phyloP scores from a whole-genome alignment of 2,797 vertebrate species.

The Scolopax rusticola region DNA sequence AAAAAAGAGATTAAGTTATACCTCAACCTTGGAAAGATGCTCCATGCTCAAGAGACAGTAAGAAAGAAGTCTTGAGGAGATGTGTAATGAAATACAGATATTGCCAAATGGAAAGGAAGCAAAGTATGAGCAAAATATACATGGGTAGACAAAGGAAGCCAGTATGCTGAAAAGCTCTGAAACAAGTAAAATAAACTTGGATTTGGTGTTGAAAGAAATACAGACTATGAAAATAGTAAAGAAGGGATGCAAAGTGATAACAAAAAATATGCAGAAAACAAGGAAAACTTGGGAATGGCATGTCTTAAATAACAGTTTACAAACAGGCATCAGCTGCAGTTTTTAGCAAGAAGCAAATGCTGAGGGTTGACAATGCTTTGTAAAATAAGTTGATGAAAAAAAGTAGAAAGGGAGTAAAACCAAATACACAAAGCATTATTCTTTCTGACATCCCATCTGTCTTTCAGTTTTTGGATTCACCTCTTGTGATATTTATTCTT shows the following conservation, averaged over 20 bases:
- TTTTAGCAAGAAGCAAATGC: background rate
- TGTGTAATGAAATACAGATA: background rate
- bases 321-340: background rate
- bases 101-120: background rate
- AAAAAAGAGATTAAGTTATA: constrained; percentile 8
- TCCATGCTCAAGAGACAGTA: background rate
- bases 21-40: background rate
- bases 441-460: background rate
- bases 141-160: background rate
- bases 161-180: background rate
- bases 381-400: background rate
- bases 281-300: background rate
- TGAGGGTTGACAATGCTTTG: background rate
- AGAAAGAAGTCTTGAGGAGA: background rate
- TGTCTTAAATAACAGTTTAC: background rate
- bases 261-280: background rate
- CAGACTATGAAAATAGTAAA: background rate
- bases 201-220: background rate
- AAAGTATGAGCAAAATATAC: background rate
- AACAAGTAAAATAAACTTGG: background rate
- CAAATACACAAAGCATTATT: background rate
- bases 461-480: background rate
- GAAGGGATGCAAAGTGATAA: background rate
- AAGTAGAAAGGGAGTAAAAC: background rate
- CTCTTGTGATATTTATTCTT: background rate